Conservation (phyloP, 2,797 vertebrate species). For the Acestrorhynchus altus region DNA sequence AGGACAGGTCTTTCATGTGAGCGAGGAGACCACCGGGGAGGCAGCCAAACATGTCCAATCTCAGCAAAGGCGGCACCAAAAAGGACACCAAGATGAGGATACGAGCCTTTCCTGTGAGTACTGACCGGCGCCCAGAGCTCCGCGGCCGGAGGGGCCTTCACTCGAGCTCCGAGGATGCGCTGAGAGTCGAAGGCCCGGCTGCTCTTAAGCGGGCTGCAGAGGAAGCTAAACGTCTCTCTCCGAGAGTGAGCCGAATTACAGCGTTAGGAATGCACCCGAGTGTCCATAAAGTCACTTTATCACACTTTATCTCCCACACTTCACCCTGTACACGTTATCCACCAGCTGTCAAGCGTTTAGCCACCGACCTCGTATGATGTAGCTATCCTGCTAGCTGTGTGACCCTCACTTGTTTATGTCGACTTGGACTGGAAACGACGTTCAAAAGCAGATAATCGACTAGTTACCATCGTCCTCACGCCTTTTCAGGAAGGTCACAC, state of each 20-base stretch:
- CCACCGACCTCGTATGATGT: too few species aligned
- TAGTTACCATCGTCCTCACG: not conserved
- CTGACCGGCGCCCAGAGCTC: slow-evolving; percentile 62
- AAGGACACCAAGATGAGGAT: slow-evolving; percentile 99
- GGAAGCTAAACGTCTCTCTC: not conserved
- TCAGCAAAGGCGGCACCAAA: slow-evolving; percentile 96
- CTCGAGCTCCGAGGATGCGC: slow-evolving; percentile 71
- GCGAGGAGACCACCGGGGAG: slow-evolving; percentile 71
- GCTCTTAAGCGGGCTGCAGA: not conserved
- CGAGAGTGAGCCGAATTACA: not conserved
- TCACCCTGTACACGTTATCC: too few species aligned
- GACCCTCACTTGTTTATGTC: too few species aligned
- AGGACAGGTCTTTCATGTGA: slow-evolving; percentile 79
- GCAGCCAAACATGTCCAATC: slow-evolving; percentile 92
- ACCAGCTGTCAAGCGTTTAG: not conserved
- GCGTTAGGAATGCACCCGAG: not conserved
- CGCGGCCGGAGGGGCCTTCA: slow-evolving; percentile 52
- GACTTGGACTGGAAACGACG: too few species aligned
- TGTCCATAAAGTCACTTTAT: not conserved
- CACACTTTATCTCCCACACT: not conserved
- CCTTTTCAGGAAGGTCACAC: not conserved
- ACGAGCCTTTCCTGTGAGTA: slow-evolving; percentile 97
- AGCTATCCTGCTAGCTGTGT: too few species aligned
- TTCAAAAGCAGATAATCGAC: not conserved
- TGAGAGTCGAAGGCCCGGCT: slow-evolving; percentile 23